Percentiles rank a stretch among this genome's conserved stretches.
phyloP scores from a whole-genome alignment of 2,888 invertebrate species.

The Gasteruption jaculator region DNA sequence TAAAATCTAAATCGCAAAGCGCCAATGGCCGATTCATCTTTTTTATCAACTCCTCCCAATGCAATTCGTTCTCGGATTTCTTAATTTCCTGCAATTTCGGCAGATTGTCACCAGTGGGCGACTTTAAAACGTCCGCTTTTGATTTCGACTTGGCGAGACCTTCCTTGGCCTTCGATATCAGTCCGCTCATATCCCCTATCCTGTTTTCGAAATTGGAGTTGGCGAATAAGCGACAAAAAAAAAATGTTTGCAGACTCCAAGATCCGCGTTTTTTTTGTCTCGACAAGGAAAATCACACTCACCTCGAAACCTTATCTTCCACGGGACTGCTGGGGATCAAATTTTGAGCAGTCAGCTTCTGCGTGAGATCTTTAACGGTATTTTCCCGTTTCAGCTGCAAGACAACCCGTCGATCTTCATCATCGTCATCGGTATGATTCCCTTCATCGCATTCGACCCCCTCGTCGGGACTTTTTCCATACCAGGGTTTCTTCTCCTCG shows the following conservation, averaged over 20 bases:
- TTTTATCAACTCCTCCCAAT: constrained; percentile 89
- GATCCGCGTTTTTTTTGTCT: not conserved
- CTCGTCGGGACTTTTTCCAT: constrained; percentile 56
- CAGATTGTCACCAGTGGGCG: constrained; percentile 65
- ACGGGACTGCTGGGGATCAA: constrained; percentile 56
- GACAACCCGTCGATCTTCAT: constrained; percentile 61
- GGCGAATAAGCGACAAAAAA: too few relatives aligned
- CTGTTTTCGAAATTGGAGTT: constrained; percentile 45
- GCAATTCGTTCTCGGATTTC: constrained; percentile 88
- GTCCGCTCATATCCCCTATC: constrained; percentile 82
- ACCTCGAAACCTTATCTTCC: constrained; percentile 51
- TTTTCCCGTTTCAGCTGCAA: constrained; percentile 74
- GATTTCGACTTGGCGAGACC: constrained; percentile 84
- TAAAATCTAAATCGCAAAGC: constrained; percentile 94
- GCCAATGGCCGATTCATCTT: constrained; percentile 72
- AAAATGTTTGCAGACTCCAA: too few relatives aligned
- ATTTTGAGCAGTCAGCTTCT: constrained; percentile 73
- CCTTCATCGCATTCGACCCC: constrained; percentile 57
- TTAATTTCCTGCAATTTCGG: constrained; percentile 67
- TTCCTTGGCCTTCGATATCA: constrained; percentile 91
- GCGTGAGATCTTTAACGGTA: constrained; percentile 84
- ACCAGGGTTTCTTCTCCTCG: constrained; percentile 54
- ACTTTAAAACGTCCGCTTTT: constrained; percentile 71
- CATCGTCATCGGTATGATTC: constrained; percentile 53
- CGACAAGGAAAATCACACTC: constrained; percentile 20